Percentiles rank a stretch among this genome's conserved stretches.
phyloP scores from a whole-genome alignment of 2,113 vertebrate species.

The Colius striatus region DNA sequence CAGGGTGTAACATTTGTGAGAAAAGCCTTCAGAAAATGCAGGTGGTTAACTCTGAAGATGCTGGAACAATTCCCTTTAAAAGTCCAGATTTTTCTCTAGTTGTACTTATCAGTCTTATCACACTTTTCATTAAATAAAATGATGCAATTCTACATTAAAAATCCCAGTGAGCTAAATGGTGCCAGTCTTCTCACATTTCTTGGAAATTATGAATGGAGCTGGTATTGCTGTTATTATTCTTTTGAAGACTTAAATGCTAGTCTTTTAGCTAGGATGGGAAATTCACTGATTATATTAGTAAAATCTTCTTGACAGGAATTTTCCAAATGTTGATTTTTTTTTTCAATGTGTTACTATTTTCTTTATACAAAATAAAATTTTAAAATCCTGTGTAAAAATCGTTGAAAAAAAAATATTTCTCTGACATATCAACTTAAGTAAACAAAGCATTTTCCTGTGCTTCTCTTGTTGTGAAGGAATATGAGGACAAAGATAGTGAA shows the following conservation, averaged over 20 bases:
- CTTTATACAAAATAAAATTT: not conserved
- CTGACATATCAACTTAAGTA: not conserved
- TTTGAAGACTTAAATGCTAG: not conserved
- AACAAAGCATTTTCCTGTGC: not conserved
- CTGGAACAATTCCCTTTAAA: not conserved
- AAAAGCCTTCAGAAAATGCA: constrained; percentile 16
- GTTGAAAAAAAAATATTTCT: not conserved
- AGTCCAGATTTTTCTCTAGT: not conserved
- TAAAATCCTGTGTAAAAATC: not conserved
- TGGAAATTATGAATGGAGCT: not conserved
- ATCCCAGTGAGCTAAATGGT: not conserved
- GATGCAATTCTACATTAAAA: not conserved
- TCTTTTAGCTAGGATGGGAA: not conserved
- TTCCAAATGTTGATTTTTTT: not conserved
- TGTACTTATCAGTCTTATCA: not conserved
- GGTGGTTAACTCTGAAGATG: constrained; percentile 34
- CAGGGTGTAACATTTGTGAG: not conserved
- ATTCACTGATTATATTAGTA: not conserved
- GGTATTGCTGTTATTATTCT: not conserved
- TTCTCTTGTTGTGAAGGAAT: not conserved
- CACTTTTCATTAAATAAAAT: not conserved
- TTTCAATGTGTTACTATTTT: not conserved
- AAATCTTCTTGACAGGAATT: not conserved
- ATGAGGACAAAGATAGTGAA: not conserved
- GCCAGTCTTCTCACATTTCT: not conserved